Percentiles rank a stretch among this genome's conserved stretches.
phyloP scores from a whole-genome alignment of 2,888 invertebrate genomes.

The Andricus curvator region DNA sequence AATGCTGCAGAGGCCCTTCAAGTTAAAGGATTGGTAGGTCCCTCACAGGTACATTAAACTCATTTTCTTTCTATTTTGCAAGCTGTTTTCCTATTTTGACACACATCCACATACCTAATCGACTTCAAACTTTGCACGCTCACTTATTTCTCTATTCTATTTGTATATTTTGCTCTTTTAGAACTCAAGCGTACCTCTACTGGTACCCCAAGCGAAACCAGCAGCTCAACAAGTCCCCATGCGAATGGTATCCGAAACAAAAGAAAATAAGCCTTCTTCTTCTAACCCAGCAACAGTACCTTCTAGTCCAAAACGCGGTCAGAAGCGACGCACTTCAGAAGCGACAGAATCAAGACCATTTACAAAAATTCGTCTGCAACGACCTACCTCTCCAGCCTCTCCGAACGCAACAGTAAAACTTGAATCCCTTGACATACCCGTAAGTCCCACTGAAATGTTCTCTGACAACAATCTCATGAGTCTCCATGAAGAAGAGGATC shows the following conservation, averaged over 20 bases:
- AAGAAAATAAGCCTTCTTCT: constrained; percentile 65
- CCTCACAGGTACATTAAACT: constrained; percentile 66
- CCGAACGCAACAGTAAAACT: constrained; percentile 69
- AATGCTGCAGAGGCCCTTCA: constrained; percentile 91
- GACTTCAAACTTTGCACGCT: too few relatives aligned
- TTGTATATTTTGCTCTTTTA: constrained; percentile 47
- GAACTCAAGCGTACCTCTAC: constrained; percentile 69
- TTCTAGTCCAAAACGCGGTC: constrained; percentile 71
- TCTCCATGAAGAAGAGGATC: constrained; percentile 72
- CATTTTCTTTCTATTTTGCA: too few relatives aligned
- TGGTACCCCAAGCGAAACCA: constrained; percentile 70
- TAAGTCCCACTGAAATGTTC: constrained; percentile 72
- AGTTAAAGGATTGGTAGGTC: constrained; percentile 84
- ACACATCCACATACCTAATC: too few relatives aligned
- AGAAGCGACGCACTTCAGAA: constrained; percentile 70
- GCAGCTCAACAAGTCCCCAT: constrained; percentile 59
- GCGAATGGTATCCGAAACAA: constrained; percentile 63
- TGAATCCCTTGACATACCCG: constrained; percentile 73
- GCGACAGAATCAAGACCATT: constrained; percentile 66
- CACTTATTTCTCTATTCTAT: neutral
- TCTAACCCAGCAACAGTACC: constrained; percentile 51
- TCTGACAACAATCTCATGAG: constrained; percentile 65
- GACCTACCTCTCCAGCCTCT: constrained; percentile 66
- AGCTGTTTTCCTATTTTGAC: too few relatives aligned
- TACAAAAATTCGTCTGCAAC: constrained; percentile 73